Base-by-base conservation (phyloP, 2,888 invertebrate species). In the Congeria kusceri region DNA sequence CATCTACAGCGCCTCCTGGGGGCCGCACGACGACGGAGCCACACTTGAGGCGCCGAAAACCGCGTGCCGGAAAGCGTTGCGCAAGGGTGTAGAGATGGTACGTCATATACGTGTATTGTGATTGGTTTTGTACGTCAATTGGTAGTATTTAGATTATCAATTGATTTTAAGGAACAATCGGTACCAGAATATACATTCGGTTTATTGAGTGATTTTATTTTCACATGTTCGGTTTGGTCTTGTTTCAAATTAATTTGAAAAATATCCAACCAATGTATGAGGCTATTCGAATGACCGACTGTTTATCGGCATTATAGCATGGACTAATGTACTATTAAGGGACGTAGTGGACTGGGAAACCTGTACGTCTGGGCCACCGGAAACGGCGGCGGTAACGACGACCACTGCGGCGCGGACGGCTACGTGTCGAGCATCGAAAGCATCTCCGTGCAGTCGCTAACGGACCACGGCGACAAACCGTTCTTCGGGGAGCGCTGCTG, bases 21-120 rank as follows among this genome's bases (percentile, higher is more conserved):
- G 98, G 4, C 98, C 98, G 15, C 96, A 95, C 86, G 98, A 98
- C 92, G 96, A 98, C 92, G 98, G 98, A 0, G 95, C 95, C 91
- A 97, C 97, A 1, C 96, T 98, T 29, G 98, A 98, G 92, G 97
- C 96, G 3, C 98, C 98, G 0, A 97, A 97, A 27, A 94, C 95
- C 63, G 95, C 98, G 9, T 96, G 97, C 0, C 91, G 92, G 32
- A 95, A 96, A 90, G 97, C 98, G 0, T 94, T 98, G 4, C 94
- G 95, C 88, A 95, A 95, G 73, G 98, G 98, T 63, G 95, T 96
- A 28, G 94, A 90, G 29, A 92, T 96, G 94, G 97, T 97, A 92
- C 47, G 75, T 23, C 29, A 15, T 23, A 15, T 39, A n/a, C n/a
- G n/a, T n/a, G n/a, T n/a, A n/a, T n/a, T n/a, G n/a, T n/a, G n/a